Conservation (phyloP, 2,113 vertebrate genomes). For the Anoura caudifer region DNA sequence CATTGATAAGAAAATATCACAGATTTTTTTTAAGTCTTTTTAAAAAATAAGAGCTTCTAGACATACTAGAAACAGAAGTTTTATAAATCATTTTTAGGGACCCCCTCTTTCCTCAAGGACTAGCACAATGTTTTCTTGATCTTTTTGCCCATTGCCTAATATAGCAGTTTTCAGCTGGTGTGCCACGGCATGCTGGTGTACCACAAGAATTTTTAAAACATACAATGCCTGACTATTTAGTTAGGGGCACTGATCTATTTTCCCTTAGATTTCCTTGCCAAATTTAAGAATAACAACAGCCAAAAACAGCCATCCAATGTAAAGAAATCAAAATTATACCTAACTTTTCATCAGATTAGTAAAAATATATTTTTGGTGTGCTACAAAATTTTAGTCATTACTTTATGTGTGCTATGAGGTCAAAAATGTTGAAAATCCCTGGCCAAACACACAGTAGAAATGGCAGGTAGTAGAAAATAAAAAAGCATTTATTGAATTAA, state of each 20-base stretch:
- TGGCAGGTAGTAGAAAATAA: background rate
- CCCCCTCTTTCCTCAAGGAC: background rate
- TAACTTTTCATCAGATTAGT: too few species aligned
- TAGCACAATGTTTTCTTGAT: background rate
- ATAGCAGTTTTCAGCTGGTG: background rate
- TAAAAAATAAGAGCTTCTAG: background rate
- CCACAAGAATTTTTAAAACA: too few species aligned
- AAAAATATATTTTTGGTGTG: too few species aligned
- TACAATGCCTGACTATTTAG: too few species aligned
- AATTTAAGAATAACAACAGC: too few species aligned
- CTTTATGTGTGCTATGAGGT: background rate
- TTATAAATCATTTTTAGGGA: background rate
- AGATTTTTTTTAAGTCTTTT: background rate
- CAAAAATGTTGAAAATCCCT: background rate
- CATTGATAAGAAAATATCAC: background rate
- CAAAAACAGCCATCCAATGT: too few species aligned
- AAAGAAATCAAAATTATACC: too few species aligned
- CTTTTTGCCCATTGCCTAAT: background rate
- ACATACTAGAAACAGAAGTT: background rate
- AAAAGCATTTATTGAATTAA: background rate
- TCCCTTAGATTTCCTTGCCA: too few species aligned
- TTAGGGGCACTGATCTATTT: too few species aligned
- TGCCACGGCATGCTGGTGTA: too few species aligned
- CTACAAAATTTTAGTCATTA: background rate
- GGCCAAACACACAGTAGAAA: background rate